Evolutionary conservation across 2,888 invertebrate species (phyloP).

Genomic region (Agrotis puta): DNA sequence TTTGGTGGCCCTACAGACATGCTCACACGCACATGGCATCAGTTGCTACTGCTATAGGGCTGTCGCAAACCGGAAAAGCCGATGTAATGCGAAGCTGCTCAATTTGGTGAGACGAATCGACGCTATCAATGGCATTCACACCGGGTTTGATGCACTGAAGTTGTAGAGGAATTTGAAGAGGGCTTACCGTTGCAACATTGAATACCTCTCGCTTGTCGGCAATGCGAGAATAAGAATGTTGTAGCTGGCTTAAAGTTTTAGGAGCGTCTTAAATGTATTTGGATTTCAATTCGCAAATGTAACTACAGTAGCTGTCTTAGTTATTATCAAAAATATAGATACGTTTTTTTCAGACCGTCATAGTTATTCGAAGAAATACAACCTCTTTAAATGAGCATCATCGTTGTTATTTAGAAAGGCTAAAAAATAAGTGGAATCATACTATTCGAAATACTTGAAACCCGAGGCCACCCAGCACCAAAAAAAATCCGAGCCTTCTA

Average conservation of each 20-base stretch:
- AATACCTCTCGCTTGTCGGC: not conserved
- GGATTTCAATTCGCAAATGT: not conserved
- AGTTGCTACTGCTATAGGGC: conserved; percentile 26
- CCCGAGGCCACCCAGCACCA: conserved; percentile 11
- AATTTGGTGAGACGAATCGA: conserved; percentile 63
- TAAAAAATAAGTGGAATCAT: not conserved
- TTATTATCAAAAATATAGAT: not conserved
- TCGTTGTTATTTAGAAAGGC: not conserved
- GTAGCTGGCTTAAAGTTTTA: no score
- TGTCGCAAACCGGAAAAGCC: conserved; percentile 66
- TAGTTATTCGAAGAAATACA: not conserved
- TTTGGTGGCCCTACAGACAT: conserved; percentile 45
- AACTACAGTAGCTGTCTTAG: not conserved
- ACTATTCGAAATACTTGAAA: not conserved
- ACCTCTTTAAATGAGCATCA: not conserved
- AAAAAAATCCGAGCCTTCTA: conserved; percentile 13
- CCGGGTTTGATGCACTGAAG: conserved; percentile 22
- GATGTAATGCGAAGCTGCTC: conserved; percentile 60
- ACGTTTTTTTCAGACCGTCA: no score
- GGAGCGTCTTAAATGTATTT: not conserved
- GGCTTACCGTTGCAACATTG: conserved; percentile 1
- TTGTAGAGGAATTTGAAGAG: conserved; percentile 24
- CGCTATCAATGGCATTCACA: conserved; percentile 44
- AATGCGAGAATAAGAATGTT: not conserved
- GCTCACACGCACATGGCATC: conserved; percentile 29